A percentile compares a stretch with the other conserved stretches of the same genome.
Evolutionary conservation across 2,888 invertebrate genomes (phyloP).

Genomic region (Andricus quercusramuli): DNA sequence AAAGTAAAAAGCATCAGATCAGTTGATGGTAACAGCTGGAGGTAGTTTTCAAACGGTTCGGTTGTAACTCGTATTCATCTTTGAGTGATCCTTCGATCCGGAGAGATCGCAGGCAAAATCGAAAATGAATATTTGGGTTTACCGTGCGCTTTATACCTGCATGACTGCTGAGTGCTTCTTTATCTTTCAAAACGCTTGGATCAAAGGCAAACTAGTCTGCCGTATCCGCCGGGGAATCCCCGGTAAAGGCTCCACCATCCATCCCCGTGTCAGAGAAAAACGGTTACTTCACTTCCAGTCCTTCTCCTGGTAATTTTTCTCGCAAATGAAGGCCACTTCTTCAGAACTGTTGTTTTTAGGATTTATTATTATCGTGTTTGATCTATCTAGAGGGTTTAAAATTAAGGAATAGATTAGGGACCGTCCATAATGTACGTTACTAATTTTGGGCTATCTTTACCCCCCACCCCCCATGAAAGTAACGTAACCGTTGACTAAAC

Average conservation of each 20-base stretch:
- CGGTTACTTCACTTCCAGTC: slow-evolving; percentile 29
- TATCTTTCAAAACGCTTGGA: slow-evolving; percentile 30
- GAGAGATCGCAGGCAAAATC: not conserved
- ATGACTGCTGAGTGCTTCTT: slow-evolving; percentile 22
- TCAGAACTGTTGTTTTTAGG: not conserved
- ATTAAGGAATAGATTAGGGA: no score
- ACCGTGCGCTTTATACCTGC: slow-evolving; percentile 1
- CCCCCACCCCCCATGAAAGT: no score
- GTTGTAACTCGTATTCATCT: not conserved
- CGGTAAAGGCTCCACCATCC: not conserved
- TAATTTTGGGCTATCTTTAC: no score
- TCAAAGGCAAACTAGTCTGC: slow-evolving; percentile 29
- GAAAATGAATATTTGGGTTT: slow-evolving; percentile 29
- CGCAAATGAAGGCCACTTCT: slow-evolving; percentile 12
- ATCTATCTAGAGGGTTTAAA: no score
- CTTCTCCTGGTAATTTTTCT: slow-evolving; percentile 20
- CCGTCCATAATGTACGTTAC: no score
- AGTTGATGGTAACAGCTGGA: not conserved
- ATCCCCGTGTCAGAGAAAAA: slow-evolving; percentile 35
- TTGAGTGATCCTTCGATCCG: not conserved
- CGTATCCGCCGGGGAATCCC: slow-evolving; percentile 26
- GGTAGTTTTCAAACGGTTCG: not conserved
- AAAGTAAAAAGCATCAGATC: not conserved
- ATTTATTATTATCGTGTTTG: no score
- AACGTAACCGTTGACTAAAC: no score